phyloP scores from a whole-genome alignment of 1,140 invertebrate species.

The Trachymyrmex septentrionalis region DNA sequence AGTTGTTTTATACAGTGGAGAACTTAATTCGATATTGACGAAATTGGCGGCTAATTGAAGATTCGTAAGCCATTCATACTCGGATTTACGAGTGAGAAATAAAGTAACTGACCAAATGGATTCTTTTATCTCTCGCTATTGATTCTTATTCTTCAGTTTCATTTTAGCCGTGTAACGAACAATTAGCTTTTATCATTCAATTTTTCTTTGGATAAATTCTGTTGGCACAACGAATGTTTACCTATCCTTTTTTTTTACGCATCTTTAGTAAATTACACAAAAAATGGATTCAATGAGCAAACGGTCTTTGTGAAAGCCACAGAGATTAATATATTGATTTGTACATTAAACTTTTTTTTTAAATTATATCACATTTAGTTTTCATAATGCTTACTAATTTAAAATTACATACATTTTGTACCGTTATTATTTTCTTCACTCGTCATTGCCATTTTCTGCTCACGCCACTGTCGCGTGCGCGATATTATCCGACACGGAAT shows the following conservation, averaged over 20 bases:
- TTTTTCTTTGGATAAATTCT: not conserved
- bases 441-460: not conserved
- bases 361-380: slow-evolving; percentile 7
- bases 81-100: slow-evolving; percentile 52
- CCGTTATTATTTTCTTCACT: slow-evolving; percentile 25
- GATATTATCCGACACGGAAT: slow-evolving; percentile 36
- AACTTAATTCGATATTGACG: slow-evolving; percentile 20
- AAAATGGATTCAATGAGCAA: slow-evolving; percentile 2
- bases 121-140: slow-evolving; percentile 45
- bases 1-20: slow-evolving; percentile 6
- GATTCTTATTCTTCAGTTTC: slow-evolving; percentile 25
- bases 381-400: not conserved
- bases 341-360: not conserved
- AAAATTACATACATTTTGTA: not conserved
- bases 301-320: not conserved
- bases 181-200: slow-evolving; percentile 4
- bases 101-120: slow-evolving; percentile 29
- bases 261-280: not conserved
- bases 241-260: not conserved
- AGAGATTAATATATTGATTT: not conserved
- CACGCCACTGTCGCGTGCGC: slow-evolving; percentile 1
- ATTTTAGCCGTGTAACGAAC: slow-evolving; percentile 32
- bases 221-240: not conserved
- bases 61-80: slow-evolving; percentile 26
- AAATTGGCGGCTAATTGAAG: slow-evolving; percentile 57